Conservation (phyloP, 64 coral and sea anemone genomes). For the Exaiptasia diaphana region DNA sequence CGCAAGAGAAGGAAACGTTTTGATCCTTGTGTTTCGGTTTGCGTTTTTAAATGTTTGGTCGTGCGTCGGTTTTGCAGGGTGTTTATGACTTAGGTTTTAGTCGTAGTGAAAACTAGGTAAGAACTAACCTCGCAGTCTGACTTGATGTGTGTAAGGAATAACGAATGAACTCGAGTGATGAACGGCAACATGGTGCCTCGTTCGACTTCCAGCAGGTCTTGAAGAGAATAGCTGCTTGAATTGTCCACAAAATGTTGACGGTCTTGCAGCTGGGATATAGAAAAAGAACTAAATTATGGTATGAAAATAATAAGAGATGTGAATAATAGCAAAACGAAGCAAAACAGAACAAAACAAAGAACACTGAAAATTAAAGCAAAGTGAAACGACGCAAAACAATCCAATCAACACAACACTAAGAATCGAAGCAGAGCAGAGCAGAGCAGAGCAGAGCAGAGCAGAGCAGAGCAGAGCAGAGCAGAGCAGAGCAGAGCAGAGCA, state of each 20-base stretch:
- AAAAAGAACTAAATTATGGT: neutral
- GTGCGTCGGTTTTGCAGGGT: no score
- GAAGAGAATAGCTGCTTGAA: conserved; percentile 67
- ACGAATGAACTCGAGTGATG: conserved; percentile 72
- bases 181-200: conserved; percentile 70
- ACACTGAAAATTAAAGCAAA: neutral
- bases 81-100: no score
- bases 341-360: neutral
- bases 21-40: no score
- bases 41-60: no score
- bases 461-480: no score
- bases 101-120: neutral
- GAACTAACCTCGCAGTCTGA: conserved; percentile 76
- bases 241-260: conserved; percentile 94
- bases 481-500: no score
- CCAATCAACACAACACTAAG: no score
- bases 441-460: no score
- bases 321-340: neutral
- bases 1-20: no score
- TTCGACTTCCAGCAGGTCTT: conserved; percentile 85
- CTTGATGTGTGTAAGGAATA: conserved; percentile 95
- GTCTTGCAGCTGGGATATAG: conserved; percentile 67
- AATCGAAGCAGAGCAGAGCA: no score
- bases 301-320: neutral
- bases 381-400: no score